Percentiles rank a stretch among this genome's conserved stretches.
These are phyloP conservation scores for Strix uralensis DNA, from an alignment of 2,113 vertebrate genomes.

Conservation along the genomic window DNA sequence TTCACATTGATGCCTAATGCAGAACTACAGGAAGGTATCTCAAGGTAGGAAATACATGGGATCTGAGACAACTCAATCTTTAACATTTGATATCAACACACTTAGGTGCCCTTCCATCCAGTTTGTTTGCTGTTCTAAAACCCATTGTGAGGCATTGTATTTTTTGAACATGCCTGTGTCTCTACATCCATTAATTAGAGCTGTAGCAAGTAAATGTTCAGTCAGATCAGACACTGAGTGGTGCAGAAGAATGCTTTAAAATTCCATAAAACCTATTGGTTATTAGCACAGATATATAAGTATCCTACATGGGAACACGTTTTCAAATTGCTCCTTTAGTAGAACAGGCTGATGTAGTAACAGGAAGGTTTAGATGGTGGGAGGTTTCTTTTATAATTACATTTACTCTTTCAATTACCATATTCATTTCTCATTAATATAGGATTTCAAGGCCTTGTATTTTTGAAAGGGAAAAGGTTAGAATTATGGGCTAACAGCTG, in stretches of 20 bases:
- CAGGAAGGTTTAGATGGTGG: neutral
- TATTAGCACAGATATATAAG: neutral
- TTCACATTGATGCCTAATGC: neutral
- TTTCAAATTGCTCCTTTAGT: neutral
- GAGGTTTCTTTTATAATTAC: slow-evolving; percentile 33
- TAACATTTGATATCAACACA: neutral
- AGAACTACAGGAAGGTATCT: neutral
- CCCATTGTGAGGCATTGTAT: neutral
- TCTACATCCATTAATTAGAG: neutral
- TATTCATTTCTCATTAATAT: slow-evolving; percentile 45
- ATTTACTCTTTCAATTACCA: slow-evolving; percentile 45
- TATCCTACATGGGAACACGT: neutral
- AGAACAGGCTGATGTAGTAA: neutral
- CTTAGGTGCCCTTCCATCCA: neutral
- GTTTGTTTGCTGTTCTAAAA: neutral
- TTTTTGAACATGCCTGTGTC: neutral
- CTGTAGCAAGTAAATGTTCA: neutral
- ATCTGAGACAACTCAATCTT: neutral
- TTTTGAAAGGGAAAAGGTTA: slow-evolving; percentile 51
- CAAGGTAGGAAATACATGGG: too few relatives aligned
- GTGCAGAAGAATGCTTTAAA: neutral
- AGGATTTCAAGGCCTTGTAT: slow-evolving; percentile 16
- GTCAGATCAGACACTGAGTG: neutral
- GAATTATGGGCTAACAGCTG: slow-evolving; percentile 53
- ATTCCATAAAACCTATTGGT: neutral